phyloP scores from a whole-genome alignment of 2,797 vertebrate species.

The Anolis apletophallus region DNA sequence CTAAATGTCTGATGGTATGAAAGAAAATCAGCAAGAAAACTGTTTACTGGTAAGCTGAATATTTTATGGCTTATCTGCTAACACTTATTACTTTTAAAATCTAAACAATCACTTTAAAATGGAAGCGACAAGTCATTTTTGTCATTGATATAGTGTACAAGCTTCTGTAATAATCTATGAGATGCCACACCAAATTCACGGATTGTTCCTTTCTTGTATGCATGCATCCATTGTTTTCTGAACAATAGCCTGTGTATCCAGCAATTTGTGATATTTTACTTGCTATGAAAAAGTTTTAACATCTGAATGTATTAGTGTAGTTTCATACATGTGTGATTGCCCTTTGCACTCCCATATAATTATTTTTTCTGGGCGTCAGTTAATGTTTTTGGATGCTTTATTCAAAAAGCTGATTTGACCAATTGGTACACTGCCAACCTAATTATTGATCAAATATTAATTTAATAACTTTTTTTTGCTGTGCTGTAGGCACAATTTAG shows the following conservation, averaged over 20 bases:
- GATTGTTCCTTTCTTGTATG: neutral
- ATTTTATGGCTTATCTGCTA: fast-evolving
- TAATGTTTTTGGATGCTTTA: neutral
- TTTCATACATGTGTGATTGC: conserved; percentile 32
- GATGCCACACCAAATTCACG: neutral
- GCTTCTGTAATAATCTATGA: neutral
- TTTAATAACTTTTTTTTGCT: neutral
- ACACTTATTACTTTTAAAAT: neutral
- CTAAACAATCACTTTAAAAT: conserved; percentile 27
- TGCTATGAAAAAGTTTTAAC: conserved; percentile 2
- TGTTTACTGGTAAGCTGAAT: conserved; percentile 84
- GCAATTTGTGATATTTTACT: neutral
- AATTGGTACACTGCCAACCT: neutral
- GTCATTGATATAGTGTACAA: neutral
- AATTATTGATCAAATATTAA: neutral
- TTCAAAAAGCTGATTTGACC: neutral
- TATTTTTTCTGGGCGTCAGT: neutral
- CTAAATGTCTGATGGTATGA: conserved; percentile 63
- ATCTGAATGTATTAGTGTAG: conserved; percentile 1
- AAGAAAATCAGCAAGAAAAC: conserved; percentile 72
- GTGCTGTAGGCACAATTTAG: neutral
- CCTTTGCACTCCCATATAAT: neutral
- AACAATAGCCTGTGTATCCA: neutral
- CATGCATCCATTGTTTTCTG: neutral
- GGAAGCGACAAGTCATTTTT: neutral